Evolutionary conservation across 2,113 vertebrate genomes (phyloP).

Genomic region (Opisthocomus hoazin): DNA sequence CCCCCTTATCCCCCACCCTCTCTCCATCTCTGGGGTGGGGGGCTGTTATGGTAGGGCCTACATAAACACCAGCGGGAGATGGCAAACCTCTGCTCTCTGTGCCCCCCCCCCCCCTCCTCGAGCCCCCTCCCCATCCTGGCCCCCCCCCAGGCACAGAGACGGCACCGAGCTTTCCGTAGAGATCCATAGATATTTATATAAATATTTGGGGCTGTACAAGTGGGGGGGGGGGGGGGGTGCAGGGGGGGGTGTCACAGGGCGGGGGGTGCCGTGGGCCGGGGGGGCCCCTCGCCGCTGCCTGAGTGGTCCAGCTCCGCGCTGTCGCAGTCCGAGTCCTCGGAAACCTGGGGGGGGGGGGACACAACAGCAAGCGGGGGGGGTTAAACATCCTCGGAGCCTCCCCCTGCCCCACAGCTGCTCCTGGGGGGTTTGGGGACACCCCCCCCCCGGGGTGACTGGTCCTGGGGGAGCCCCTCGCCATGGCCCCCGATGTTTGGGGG

Average conservation of each 20-base stretch:
- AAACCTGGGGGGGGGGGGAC: neutral
- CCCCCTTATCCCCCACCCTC: too few relatives aligned
- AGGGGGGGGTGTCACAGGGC: too few relatives aligned
- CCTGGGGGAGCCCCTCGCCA: too few relatives aligned
- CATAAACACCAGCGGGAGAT: neutral
- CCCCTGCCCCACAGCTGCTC: too few relatives aligned
- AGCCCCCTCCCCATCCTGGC: too few relatives aligned
- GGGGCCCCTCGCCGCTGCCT: conserved; percentile 75
- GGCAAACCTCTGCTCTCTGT: too few relatives aligned
- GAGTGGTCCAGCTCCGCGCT: conserved; percentile 88
- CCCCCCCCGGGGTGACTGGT: neutral
- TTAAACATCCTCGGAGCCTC: too few relatives aligned
- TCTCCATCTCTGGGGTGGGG: too few relatives aligned
- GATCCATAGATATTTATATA: conserved; percentile 8
- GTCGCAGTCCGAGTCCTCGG: conserved; percentile 92
- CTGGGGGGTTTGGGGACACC: too few relatives aligned
- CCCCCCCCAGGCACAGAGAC: neutral
- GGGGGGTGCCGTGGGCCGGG: neutral
- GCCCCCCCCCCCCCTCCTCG: too few relatives aligned
- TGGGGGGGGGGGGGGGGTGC: neutral
- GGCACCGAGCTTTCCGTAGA: neutral
- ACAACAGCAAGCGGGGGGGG: too few relatives aligned
- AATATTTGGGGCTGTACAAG: conserved; percentile 16
- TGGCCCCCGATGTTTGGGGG: too few relatives aligned
- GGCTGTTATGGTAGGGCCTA: neutral